A percentile compares a stretch with the other conserved stretches of the same genome.
These are phyloP conservation scores for Acleris holmiana DNA, from an alignment of 2,888 invertebrate genomes.

Conservation along the genomic window DNA sequence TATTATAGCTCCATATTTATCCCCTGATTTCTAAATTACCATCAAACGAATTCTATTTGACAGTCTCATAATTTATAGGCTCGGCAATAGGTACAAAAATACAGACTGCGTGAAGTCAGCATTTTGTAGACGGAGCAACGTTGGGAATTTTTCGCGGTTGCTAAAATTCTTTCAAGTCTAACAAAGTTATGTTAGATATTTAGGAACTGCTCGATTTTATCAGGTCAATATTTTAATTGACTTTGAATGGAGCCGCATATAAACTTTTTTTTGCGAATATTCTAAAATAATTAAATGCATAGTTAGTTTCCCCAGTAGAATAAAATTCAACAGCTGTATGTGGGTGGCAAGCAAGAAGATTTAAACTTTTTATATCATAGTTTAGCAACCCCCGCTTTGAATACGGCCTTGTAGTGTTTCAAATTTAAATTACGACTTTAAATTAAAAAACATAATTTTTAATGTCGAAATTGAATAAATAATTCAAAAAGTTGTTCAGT, in stretches of 20 bases:
- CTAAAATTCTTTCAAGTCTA: slow-evolving; percentile 25
- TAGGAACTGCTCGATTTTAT: slow-evolving; percentile 7
- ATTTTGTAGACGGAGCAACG: slow-evolving; percentile 3
- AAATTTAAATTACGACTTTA: too few relatives aligned
- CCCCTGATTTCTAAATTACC: neutral
- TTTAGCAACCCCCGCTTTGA: too few relatives aligned
- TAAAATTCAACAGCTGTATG: too few relatives aligned
- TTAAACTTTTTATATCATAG: too few relatives aligned
- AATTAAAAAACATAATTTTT: too few relatives aligned
- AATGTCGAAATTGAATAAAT: too few relatives aligned
- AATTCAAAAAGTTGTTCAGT: too few relatives aligned
- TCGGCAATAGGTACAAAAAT: neutral
- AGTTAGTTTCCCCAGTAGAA: too few relatives aligned
- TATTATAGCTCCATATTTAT: neutral
- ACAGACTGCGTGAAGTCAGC: slow-evolving; percentile 20
- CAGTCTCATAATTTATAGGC: neutral
- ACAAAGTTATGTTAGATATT: slow-evolving; percentile 5
- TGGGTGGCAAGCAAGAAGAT: too few relatives aligned
- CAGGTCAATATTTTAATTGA: slow-evolving; percentile 10
- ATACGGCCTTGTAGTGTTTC: too few relatives aligned
- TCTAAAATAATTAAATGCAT: neutral
- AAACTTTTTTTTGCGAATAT: neutral
- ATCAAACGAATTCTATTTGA: neutral
- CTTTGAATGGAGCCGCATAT: neutral
- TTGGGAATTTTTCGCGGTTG: slow-evolving; percentile 22